Evolutionary conservation across 2,888 invertebrate genomes (phyloP), one percentile per base, ranked within the genome.

Genomic region (Orthosia incerta): DNA sequence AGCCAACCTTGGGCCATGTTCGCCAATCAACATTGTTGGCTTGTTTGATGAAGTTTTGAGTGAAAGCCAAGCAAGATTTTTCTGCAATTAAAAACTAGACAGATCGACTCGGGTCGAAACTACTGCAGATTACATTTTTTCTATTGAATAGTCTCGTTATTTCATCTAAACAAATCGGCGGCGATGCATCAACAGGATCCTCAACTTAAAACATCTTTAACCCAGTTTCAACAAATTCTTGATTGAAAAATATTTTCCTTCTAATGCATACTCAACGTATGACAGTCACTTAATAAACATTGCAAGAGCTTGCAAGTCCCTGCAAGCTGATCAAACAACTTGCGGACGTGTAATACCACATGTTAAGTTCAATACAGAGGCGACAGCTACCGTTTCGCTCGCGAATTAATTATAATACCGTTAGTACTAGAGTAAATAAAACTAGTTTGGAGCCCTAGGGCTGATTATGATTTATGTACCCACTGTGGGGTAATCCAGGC

Each of bases 301-400:
- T 74, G 71, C 80, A 71, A 71, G 78, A 78, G 75, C 71, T 82
- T 71, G 73, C 66, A 80, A 79, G 73, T 74, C 55, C 64, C 31
- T 79, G 79, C 69, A 59, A 64, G 66, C 69, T 82, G 70, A 77
- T 80, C 75, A 83, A 83, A 83, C 75, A 75, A 79, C 71, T 83
- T 65, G 67, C 20, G 63, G 73, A 83, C 72, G 74, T 63, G 77
- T 86, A 76, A 56, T 67, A 82, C 73, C 59, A 80, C 86, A 82
- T 80, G 86, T 76, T 77, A 86, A 61, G 74, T 79, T 68, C 71
- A 74, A 82, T 73, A 84, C 79, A 75, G 73, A 76, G 77, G 74
- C 83, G 93, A 93, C 92, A 89, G 91, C 92, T 89, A 91, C 91
- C 91, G 91, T 90, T 90, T 86, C 62, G 77, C 81, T 85, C 74